A percentile compares a stretch with the other conserved stretches of the same genome.
These are phyloP conservation scores for Anarrhichthys ocellatus DNA, from an alignment of 2,113 vertebrate species.

Conservation along the genomic window DNA sequence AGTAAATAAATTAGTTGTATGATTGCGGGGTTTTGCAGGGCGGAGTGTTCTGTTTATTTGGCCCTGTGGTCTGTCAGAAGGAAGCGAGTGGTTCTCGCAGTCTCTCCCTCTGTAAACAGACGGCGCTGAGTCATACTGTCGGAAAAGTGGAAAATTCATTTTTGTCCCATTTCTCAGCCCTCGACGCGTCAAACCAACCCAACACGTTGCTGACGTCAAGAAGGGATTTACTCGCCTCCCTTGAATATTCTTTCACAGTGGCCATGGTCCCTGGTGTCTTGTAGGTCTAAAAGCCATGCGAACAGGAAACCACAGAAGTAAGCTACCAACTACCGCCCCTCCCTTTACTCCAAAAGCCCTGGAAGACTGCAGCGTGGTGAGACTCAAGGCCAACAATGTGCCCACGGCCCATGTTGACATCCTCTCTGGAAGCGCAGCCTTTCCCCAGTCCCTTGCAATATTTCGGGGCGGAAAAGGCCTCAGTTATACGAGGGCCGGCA, in stretches of 20 bases:
- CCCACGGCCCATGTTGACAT: slow-evolving; percentile 79
- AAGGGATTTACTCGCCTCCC: slow-evolving; percentile 64
- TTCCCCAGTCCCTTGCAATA: slow-evolving; percentile 69
- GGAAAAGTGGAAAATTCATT: slow-evolving; percentile 52
- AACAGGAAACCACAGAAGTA: slow-evolving; percentile 75
- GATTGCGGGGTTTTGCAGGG: slow-evolving; percentile 10
- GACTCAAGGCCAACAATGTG: slow-evolving; percentile 82
- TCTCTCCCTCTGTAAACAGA: slow-evolving; percentile 54
- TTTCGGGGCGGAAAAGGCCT: slow-evolving; percentile 70
- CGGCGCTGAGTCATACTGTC: slow-evolving; percentile 54
- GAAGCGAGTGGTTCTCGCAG: slow-evolving; percentile 35
- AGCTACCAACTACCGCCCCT: slow-evolving; percentile 47
- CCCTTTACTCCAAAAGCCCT: slow-evolving; percentile 66
- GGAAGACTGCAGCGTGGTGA: slow-evolving; percentile 65
- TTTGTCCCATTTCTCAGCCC: slow-evolving; percentile 40
- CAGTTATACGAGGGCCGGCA: slow-evolving; percentile 59
- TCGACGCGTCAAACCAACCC: slow-evolving; percentile 65
- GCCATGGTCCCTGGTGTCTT: slow-evolving; percentile 70
- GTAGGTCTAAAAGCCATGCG: slow-evolving; percentile 75
- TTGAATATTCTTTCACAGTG: slow-evolving; percentile 58
- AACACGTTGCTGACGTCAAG: slow-evolving; percentile 79
- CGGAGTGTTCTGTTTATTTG: slow-evolving; percentile 7
- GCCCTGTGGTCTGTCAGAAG: slow-evolving; percentile 37
- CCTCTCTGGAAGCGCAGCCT: slow-evolving; percentile 80
- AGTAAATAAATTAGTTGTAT: not conserved